Conservation (phyloP, 2,797 vertebrate genomes). For the Urophycis tenuis region DNA sequence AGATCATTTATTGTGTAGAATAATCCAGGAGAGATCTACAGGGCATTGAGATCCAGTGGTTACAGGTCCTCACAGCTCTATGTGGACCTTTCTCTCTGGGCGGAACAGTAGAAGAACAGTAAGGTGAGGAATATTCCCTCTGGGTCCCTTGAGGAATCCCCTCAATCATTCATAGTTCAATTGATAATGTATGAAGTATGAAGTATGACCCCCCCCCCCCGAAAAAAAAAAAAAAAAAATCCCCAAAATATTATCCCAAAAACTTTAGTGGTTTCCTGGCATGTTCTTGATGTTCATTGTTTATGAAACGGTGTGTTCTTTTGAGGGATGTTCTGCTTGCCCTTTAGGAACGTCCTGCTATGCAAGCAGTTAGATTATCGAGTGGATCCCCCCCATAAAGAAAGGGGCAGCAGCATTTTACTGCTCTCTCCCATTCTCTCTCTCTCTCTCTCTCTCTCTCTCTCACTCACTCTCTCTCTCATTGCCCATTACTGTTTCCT, state of each 20-base stretch:
- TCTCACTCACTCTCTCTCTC: too few relatives aligned
- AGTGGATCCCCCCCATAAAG: too few relatives aligned
- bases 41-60: constrained; percentile 43
- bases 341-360: not conserved
- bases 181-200: not conserved
- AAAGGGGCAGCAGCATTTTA: too few relatives aligned
- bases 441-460: too few relatives aligned
- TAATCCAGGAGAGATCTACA: constrained; percentile 23
- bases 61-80: constrained; percentile 26
- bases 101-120: constrained; percentile 35
- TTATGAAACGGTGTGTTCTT: not conserved
- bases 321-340: not conserved
- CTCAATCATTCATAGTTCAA: not conserved
- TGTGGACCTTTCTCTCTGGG: constrained; percentile 19
- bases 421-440: too few relatives aligned
- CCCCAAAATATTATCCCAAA: not conserved
- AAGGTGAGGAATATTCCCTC: constrained; percentile 36
- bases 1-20: not conserved
- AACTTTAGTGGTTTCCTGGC: not conserved
- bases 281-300: not conserved
- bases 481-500: not conserved
- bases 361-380: too few relatives aligned
- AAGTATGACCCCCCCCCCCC: too few relatives aligned
- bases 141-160: constrained; percentile 30
- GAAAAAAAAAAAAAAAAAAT: not conserved